Evolutionary conservation across 2,113 vertebrate genomes (phyloP).

Genomic region (Bettongia penicillata): DNA sequence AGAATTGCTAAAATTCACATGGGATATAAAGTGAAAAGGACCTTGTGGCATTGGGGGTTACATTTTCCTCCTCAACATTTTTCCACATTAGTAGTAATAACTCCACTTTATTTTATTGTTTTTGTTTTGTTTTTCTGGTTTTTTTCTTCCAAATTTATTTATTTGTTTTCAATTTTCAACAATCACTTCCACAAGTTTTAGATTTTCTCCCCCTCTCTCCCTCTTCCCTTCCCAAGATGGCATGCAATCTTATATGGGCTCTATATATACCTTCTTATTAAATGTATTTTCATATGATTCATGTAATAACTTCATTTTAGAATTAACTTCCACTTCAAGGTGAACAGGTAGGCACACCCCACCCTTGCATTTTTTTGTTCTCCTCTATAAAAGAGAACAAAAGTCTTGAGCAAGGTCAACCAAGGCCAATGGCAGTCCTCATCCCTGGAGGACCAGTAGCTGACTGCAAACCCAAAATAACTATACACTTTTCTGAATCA

Average conservation of each 20-base stretch:
- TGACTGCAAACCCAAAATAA: not conserved
- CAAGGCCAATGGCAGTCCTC: not conserved
- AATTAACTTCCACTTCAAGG: not conserved
- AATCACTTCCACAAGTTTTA: no score
- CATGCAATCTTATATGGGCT: no score
- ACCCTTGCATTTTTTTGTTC: not conserved
- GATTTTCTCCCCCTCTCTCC: no score
- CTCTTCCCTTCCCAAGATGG: no score
- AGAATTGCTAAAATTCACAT: not conserved
- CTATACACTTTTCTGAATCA: not conserved
- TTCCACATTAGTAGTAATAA: not conserved
- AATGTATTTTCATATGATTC: not conserved
- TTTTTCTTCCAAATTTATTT: no score
- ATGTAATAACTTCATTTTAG: not conserved
- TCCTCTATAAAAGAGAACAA: not conserved
- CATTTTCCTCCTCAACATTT: not conserved
- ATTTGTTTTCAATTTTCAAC: no score
- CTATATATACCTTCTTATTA: no score
- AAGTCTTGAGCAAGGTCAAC: not conserved
- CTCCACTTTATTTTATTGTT: no score
- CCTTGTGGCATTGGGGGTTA: not conserved
- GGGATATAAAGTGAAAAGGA: not conserved
- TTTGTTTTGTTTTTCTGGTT: no score
- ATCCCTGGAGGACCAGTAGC: no score
- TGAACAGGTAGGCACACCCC: not conserved